These are phyloP conservation scores for Scolopax mira DNA, from an alignment of 2,113 vertebrate genomes.

Conservation along the genomic window DNA sequence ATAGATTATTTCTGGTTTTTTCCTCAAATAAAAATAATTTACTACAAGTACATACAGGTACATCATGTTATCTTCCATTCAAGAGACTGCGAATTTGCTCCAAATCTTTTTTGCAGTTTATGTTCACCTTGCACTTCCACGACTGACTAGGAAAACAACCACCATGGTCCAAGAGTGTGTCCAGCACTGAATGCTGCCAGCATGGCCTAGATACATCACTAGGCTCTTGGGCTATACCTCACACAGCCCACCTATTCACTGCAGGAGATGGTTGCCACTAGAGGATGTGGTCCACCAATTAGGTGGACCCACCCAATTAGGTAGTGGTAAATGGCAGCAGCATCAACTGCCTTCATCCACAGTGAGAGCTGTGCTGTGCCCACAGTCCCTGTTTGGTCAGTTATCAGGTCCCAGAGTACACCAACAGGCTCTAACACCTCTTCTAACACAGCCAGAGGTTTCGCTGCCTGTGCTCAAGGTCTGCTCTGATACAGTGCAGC, in stretches of 20 bases:
- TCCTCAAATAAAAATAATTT: neutral
- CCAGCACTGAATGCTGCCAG: neutral
- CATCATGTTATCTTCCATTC: neutral
- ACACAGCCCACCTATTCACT: neutral
- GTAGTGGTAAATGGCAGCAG: neutral
- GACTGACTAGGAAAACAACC: neutral
- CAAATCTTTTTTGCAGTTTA: neutral
- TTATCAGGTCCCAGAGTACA: neutral
- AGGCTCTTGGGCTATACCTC: neutral
- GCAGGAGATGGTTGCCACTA: neutral
- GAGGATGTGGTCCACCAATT: neutral
- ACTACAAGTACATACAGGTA: neutral
- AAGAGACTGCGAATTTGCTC: neutral
- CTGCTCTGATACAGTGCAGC: neutral
- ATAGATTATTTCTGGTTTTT: neutral
- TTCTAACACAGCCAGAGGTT: neutral
- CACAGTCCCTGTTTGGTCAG: accelerated
- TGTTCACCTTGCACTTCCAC: neutral
- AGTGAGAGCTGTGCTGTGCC: neutral
- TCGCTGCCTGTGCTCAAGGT: neutral
- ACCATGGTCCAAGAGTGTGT: neutral
- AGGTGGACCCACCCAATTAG: neutral
- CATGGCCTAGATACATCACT: neutral
- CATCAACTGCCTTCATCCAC: neutral
- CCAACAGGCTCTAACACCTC: neutral